Base-by-base conservation (phyloP, 2,113 vertebrate species). In the Carollia perspicillata region DNA sequence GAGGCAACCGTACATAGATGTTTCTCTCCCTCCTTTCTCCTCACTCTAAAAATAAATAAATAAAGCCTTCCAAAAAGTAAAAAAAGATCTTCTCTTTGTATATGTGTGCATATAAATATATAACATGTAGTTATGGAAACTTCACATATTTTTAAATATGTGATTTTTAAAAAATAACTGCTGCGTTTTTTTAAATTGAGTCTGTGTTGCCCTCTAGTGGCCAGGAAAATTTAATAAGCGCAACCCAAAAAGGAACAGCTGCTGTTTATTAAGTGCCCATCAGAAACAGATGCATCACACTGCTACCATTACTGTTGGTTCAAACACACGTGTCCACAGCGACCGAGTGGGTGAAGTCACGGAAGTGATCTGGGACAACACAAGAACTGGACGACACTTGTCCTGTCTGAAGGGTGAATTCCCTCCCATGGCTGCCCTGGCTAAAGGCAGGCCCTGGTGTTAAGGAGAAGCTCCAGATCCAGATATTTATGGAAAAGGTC, bases 131-230 rank as follows among this genome's bases (percentile, higher is more conserved):
- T 90, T 90, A 65, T 35, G 44, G 16, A 85, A 75, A 79, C 81
- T 47, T 71, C 26, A 75, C 28, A 65, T 86, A 44, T 60, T 91
- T 81, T 81, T 84, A n/a, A 68, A 69, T 9, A 9, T 79, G 47
- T 60, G 49, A 83, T 55, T 69, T 80, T 85, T 88, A 13, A 26
- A 37, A 72, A 75, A 74, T 44, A 53, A n/a, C 10, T 18, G 7
- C 40, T 77, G 13, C 4, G 86, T 80, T 84, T 77, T 6, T 23
- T 55, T 84, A 47, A 47, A 84, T n/a, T 33, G 13, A 11, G 49
- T 83, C 47, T 89, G 13, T 71, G 69, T 72, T 77, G 92, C 89
- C 83, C 83, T 91, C 89, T 90, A 93, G 66, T 89, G 78, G 66
- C 33, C 22, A 51, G 58, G 18, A 89, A 81, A 68, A 77, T 78